Evolutionary conservation across 2,888 invertebrate species (phyloP).

Genomic region (Tetragonisca angustula): DNA sequence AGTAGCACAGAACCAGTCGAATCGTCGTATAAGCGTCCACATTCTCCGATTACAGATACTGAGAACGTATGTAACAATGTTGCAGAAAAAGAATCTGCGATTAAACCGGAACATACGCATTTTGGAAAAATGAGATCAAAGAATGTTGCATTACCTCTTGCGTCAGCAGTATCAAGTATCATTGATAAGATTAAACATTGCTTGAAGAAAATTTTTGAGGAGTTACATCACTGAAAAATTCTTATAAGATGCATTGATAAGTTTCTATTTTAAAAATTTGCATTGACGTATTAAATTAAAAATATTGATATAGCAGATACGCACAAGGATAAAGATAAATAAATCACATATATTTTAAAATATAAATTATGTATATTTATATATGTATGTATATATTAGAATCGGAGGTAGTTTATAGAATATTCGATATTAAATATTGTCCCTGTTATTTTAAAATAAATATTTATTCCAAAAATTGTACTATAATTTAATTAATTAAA

Average conservation of each 20-base stretch:
- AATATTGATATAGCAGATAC: constrained; percentile 2
- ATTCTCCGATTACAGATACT: constrained; percentile 10
- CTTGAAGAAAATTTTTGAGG: constrained; percentile 5
- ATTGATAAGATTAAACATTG: constrained; percentile 16
- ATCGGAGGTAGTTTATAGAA: constrained; percentile 33
- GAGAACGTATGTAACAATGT: neutral
- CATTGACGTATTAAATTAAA: neutral
- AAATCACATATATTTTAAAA: constrained; percentile 20
- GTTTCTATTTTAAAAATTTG: constrained; percentile 3
- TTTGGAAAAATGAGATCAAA: constrained; percentile 3
- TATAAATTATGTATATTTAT: constrained; percentile 38
- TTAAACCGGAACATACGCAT: neutral
- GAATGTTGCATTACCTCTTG: constrained; percentile 29
- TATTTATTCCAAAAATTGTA: constrained; percentile 35
- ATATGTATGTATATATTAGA: constrained; percentile 14
- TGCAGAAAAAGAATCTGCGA: neutral
- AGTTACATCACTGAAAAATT: neutral
- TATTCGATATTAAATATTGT: constrained; percentile 7
- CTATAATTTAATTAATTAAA: constrained; percentile 1
- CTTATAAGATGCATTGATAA: neutral
- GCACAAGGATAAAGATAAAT: constrained; percentile 17
- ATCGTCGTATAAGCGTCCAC: neutral
- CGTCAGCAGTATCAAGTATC: constrained; percentile 37
- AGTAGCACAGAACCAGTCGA: neutral
- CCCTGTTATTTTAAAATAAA: constrained; percentile 32